Evolutionary conservation across 2,888 invertebrate species (phyloP), one percentile per base, ranked within the genome.

Genomic region (Hanleya hanleyi): DNA sequence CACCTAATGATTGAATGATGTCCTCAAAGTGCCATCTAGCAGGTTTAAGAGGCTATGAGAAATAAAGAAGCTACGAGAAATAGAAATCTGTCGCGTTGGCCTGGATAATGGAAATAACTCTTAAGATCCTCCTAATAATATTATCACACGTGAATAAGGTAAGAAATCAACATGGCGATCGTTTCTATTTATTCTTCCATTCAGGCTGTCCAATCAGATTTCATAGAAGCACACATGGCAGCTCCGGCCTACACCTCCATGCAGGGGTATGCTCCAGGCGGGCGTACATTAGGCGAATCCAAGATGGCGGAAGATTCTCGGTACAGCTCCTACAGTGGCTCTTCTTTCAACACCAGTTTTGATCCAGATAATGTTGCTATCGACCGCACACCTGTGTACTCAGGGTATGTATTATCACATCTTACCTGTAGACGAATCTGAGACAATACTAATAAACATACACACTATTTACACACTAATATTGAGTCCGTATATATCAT

Each of bases 351-450:
- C 72, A 86, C 86, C 72, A 88, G 93, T 84, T 93, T 93, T 83
- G 93, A 92, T 70, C 92, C 93, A 1, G 93, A 93, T 86, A 93
- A 93, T 84, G 91, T 93, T 26, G 92, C 93, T 78, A 91, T 93
- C 70, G 91, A 91, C 77, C 86, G 92, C 75, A 91, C 92, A 74
- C 93, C 93, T 29, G 90, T 92, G 70, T 92, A 92, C 84, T 91
- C 92, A 79, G 93, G 93, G 93, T 93, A 90, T 89, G 92, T 88
- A 35, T 36, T 12, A 47, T 47, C 18, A 18, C 47, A 15, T 18
- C 18, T 47, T 18, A 47, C 18, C 18, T 47, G 12, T 12, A 18
- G 47, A 15, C 47, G 12, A 12, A n/a, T n/a, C n/a, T n/a, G n/a
- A n/a, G n/a, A n/a, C n/a, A n/a, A n/a, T n/a, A n/a, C n/a, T n/a